phyloP scores from a whole-genome alignment of 2,113 vertebrate species.

The Antennarius striatus region DNA sequence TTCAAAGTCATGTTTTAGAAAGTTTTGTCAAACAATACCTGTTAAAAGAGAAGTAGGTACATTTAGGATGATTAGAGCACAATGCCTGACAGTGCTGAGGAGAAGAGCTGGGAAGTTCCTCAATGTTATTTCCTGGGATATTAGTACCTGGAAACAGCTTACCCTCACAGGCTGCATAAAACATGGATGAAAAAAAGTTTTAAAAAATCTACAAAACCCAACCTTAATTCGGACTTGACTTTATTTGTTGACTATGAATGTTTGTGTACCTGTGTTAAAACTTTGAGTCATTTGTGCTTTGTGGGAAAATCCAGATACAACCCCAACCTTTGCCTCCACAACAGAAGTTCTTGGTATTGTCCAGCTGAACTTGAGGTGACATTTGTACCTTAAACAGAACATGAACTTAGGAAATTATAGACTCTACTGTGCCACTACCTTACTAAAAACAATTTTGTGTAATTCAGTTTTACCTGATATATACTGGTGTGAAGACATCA shows the following conservation, averaged over 20 bases:
- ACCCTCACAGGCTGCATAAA: conserved; percentile 37
- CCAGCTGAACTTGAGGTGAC: conserved; percentile 66
- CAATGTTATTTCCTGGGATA: conserved; percentile 6
- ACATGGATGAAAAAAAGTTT: background rate
- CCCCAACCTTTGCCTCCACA: conserved; percentile 3
- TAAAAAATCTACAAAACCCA: too few relatives aligned
- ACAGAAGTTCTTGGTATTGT: conserved; percentile 22
- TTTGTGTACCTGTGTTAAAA: conserved; percentile 19
- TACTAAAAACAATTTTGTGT: background rate
- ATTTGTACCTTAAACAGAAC: conserved; percentile 54
- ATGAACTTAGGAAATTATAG: background rate
- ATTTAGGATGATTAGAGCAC: conserved; percentile 59
- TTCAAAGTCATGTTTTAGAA: too few relatives aligned
- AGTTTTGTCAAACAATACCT: conserved; percentile 8
- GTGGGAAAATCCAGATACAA: conserved; percentile 64
- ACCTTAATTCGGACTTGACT: too few relatives aligned
- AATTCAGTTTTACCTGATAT: conserved; percentile 12
- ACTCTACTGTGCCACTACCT: background rate
- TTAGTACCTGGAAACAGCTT: conserved; percentile 40
- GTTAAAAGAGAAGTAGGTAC: conserved; percentile 61
- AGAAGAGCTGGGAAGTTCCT: conserved; percentile 21
- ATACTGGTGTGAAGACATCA: fast-evolving
- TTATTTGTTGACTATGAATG: background rate
- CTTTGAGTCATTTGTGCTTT: background rate
- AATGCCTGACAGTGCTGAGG: conserved; percentile 61